A percentile compares a stretch with the other conserved stretches of the same genome.
Evolutionary conservation across 2,113 vertebrate species (phyloP).

Genomic region (Otis tarda): DNA sequence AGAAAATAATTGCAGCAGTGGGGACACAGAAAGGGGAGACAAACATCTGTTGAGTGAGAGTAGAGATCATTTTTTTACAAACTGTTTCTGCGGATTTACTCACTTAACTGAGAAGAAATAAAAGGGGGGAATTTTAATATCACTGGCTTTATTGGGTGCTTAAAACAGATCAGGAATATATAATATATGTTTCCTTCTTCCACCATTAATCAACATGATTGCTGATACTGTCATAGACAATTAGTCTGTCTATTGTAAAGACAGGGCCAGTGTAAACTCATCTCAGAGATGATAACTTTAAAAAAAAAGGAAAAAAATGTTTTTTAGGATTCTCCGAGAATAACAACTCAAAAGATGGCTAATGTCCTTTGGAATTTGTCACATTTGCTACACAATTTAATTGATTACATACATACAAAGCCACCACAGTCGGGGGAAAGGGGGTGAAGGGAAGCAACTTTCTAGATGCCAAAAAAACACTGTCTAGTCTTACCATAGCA

Average conservation of each 20-base stretch:
- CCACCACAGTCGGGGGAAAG: not conserved
- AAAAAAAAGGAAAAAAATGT: not conserved
- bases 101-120: not conserved
- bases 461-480: not conserved
- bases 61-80: not conserved
- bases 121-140: not conserved
- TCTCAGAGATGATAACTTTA: not conserved
- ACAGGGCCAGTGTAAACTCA: not conserved
- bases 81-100: not conserved
- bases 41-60: not conserved
- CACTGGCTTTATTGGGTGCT: not conserved
- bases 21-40: not conserved
- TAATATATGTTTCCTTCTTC: not conserved
- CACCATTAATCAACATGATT: not conserved
- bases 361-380: not conserved
- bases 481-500: not conserved
- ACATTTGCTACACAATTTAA: not conserved
- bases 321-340: not conserved
- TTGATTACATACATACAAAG: not conserved
- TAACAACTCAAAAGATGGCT: not conserved
- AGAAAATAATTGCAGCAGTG: slow-evolving; percentile 1
- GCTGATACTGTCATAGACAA: not conserved
- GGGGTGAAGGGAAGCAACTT: not conserved
- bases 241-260: not conserved
- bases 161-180: not conserved